Evolutionary conservation across 2,888 invertebrate species (phyloP).

Genomic region (Acanthosepion esculentum): DNA sequence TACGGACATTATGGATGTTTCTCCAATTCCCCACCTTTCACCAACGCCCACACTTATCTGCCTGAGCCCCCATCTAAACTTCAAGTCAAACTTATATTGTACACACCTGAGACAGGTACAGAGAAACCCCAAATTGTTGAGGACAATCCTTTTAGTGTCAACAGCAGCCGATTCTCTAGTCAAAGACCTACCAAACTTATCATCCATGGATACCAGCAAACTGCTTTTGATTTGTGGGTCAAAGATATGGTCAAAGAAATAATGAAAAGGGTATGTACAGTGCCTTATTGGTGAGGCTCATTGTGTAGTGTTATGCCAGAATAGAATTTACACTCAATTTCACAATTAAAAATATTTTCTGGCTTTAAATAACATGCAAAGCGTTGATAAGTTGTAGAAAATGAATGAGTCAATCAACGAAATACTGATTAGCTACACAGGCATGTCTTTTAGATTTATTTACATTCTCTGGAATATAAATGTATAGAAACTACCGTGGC

Average conservation of each 20-base stretch:
- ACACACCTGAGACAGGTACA: slow-evolving; percentile 53
- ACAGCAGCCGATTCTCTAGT: slow-evolving; percentile 52
- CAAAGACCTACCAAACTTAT: slow-evolving; percentile 61
- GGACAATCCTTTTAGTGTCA: slow-evolving; percentile 82
- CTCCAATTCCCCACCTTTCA: slow-evolving; percentile 57
- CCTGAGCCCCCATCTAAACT: slow-evolving; percentile 54
- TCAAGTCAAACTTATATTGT: background rate
- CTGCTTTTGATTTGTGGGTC: slow-evolving; percentile 59
- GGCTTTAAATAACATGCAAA: too few relatives aligned
- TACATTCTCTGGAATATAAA: too few relatives aligned
- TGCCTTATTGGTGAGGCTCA: background rate
- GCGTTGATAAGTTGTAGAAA: too few relatives aligned
- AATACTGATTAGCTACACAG: too few relatives aligned
- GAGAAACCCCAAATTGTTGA: slow-evolving; percentile 71
- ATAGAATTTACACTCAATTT: too few relatives aligned
- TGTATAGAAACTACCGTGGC: too few relatives aligned
- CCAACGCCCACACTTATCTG: slow-evolving; percentile 59
- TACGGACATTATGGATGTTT: slow-evolving; percentile 66
- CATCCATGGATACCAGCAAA: slow-evolving; percentile 64
- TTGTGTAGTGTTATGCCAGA: too few relatives aligned
- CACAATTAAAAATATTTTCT: too few relatives aligned
- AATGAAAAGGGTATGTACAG: slow-evolving; percentile 55
- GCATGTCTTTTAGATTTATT: too few relatives aligned
- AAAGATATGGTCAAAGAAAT: slow-evolving; percentile 60
- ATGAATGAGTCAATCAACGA: too few relatives aligned